Conservation (phyloP, 2,888 invertebrate genomes). For the Sceliomorpha sp. region DNA sequence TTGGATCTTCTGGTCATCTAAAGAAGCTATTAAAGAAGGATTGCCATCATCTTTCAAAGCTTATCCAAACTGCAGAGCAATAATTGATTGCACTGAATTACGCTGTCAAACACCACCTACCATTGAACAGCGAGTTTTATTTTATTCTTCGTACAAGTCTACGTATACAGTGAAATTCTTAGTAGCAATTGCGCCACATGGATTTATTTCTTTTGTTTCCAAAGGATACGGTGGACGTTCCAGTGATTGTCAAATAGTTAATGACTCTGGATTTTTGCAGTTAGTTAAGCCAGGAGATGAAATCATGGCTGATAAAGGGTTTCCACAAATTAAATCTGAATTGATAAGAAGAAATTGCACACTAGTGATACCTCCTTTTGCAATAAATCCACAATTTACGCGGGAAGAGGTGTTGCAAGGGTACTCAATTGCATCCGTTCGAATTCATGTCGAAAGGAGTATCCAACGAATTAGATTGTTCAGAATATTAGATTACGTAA, state of each 20-base stretch:
- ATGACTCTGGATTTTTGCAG: conserved; percentile 57
- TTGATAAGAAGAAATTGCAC: background rate
- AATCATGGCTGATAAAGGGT: too few relatives aligned
- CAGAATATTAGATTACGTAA: conserved; percentile 16
- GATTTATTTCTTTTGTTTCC: conserved; percentile 58
- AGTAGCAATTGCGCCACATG: conserved; percentile 53
- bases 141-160: conserved; percentile 53
- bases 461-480: conserved; percentile 8
- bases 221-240: too few relatives aligned
- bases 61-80: conserved; percentile 22
- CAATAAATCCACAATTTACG: background rate
- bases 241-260: conserved; percentile 57
- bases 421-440: conserved; percentile 6
- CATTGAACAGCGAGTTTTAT: conserved; percentile 41
- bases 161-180: conserved; percentile 53
- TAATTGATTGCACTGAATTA: conserved; percentile 28
- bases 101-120: conserved; percentile 32
- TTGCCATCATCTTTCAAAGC: conserved; percentile 27
- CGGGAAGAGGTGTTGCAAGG: conserved; percentile 37
- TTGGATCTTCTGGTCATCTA: conserved; percentile 32
- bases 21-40: conserved; percentile 8
- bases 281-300: too few relatives aligned
- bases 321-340: too few relatives aligned
- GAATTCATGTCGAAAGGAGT: conserved; percentile 8
- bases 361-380: background rate